phyloP scores from a whole-genome alignment of 2,113 vertebrate genomes.

The Macquaria australasica region DNA sequence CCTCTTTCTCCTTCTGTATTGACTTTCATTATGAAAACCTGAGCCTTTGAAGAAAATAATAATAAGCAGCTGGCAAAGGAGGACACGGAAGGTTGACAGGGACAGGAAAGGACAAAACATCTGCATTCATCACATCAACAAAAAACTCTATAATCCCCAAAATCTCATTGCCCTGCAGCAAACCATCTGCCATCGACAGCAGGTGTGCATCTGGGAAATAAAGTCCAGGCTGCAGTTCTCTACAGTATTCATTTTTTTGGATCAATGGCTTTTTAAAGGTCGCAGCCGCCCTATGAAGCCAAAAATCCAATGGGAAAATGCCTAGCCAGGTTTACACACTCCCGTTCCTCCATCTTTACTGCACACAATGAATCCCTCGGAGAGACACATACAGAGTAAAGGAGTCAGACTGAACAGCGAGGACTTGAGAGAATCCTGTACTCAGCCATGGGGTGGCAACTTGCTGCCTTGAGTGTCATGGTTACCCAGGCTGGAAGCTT shows the following conservation, averaged over 20 bases:
- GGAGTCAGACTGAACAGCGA: conserved; percentile 25
- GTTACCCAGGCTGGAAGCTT: conserved; percentile 69
- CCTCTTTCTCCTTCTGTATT: conserved; percentile 12
- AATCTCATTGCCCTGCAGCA: conserved; percentile 63
- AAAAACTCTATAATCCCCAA: conserved; percentile 63
- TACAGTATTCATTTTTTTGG: conserved; percentile 63
- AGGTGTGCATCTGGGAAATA: conserved; percentile 74
- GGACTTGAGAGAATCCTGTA: conserved; percentile 46
- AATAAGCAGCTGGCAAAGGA: conserved; percentile 55
- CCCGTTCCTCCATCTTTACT: conserved; percentile 52
- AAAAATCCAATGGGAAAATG: conserved; percentile 49
- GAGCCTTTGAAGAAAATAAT: conserved; percentile 35
- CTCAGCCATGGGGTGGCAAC: conserved; percentile 51
- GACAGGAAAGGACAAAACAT: conserved; percentile 66
- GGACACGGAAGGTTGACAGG: conserved; percentile 35
- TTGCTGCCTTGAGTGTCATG: conserved; percentile 63
- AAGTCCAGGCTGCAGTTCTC: conserved; percentile 58
- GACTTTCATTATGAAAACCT: conserved; percentile 41
- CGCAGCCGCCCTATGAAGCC: conserved; percentile 55
- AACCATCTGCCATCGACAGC: conserved; percentile 76
- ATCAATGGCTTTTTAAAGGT: conserved; percentile 77
- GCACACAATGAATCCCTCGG: conserved; percentile 66
- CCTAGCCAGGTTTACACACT: conserved; percentile 61
- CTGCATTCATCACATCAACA: conserved; percentile 68
- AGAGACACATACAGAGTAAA: conserved; percentile 49